Base-by-base conservation (phyloP, 2,113 vertebrate species). In the Antigone vipio region DNA sequence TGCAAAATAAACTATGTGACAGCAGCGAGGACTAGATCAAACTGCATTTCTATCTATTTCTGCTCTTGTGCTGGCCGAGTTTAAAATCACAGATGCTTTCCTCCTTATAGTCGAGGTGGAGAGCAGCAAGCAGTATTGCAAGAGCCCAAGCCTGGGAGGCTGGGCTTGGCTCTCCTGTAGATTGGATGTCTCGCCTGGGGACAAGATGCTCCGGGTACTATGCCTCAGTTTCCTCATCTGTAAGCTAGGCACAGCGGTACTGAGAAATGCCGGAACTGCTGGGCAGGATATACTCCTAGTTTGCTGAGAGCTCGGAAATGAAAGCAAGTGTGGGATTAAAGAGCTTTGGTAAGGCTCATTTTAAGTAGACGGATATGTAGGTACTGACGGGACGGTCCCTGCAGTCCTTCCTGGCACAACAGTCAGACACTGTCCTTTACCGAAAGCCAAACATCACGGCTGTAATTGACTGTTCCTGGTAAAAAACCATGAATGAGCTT, bases 401-500 rank as follows among this genome's bases (percentile, higher is more conserved):
- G 35, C 56, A 89, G 89, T 67, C 76, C 64, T 91, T 84, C 73
- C 80, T 81, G 76, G 84, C 92, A 79, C 87, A 89, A 50, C 45
- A 93, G 74, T 42, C 88, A 94, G 90, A 92, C 55, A n/a, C 67
- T 49, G 66, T 87, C 89, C 86, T 89, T 91, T 85, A 85, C 87
- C 15, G 13, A 93, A 95, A 95, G 71, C 81, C 92, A 97, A 96
- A 88, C 45, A 85, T 62, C 59, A 60, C 3, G 11, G 80, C 87
- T 79, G 66, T 93, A 95, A 96, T 89, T 96, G 87, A 89, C 62
- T 92, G 44, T 93, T 94, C 77, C 85, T 96, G 94, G 89, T 94
- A 55, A 85, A 95, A 96, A 91, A 94, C 0, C 44, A 93, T 94
- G 94, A 97, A 96, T 95, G 94, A 95, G 87, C 74, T 93, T 93